Conservation (phyloP, 2,113 vertebrate species). For the Xiphias gladius region DNA sequence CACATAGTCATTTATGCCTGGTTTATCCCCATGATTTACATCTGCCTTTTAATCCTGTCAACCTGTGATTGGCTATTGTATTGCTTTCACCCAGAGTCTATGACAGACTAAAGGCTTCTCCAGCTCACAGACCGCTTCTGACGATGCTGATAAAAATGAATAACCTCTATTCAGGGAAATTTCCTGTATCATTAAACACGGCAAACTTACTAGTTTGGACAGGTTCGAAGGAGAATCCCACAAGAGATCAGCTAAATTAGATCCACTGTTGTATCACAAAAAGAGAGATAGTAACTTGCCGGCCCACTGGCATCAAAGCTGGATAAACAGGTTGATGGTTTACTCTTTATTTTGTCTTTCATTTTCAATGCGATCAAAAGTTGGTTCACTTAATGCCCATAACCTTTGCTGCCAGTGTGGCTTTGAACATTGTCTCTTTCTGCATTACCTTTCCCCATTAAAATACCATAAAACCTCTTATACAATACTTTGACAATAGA, state of each 20-base stretch:
- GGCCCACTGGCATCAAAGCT: conserved; percentile 89
- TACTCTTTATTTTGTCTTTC: conserved; percentile 53
- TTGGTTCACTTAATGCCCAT: conserved; percentile 28
- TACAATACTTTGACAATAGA: conserved; percentile 35
- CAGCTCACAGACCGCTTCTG: conserved; percentile 87
- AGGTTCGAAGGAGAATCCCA: conserved; percentile 89
- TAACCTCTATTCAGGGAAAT: conserved; percentile 93
- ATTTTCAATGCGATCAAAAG: conserved; percentile 32
- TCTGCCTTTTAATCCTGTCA: background rate
- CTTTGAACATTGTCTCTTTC: conserved; percentile 37
- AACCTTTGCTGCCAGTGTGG: conserved; percentile 40
- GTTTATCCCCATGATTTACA: background rate
- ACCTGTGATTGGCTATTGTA: conserved; percentile 4
- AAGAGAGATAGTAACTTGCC: conserved; percentile 84
- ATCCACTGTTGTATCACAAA: conserved; percentile 88
- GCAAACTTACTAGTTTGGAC: conserved; percentile 91
- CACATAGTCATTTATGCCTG: too few relatives aligned
- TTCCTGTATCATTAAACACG: conserved; percentile 96
- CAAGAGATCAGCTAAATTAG: conserved; percentile 92
- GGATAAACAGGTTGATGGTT: conserved; percentile 82
- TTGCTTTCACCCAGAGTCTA: conserved; percentile 58
- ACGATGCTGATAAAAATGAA: conserved; percentile 93
- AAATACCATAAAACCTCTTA: conserved; percentile 25
- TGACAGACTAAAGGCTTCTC: conserved; percentile 9
- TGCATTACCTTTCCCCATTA: conserved; percentile 32